Evolutionary conservation across 1,140 invertebrate genomes (phyloP).

Genomic region (Saccostrea glomerata): DNA sequence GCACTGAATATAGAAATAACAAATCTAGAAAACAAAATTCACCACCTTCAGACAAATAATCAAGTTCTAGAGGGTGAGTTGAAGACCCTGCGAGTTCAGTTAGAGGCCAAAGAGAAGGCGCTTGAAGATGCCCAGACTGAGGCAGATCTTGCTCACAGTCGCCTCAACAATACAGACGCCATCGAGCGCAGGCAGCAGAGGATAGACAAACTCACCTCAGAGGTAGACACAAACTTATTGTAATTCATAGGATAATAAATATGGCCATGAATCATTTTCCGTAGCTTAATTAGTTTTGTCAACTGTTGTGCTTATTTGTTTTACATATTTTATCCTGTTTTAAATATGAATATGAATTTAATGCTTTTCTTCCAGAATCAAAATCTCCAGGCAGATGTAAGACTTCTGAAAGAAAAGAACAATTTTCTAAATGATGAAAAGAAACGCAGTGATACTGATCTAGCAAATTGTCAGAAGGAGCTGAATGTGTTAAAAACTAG

Average conservation of each 20-base stretch:
- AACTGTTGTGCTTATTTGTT: background rate
- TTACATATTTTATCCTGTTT: background rate
- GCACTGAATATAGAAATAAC: constrained; percentile 56
- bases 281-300: background rate
- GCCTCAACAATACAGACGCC: constrained; percentile 50
- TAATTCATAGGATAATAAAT: background rate
- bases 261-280: background rate
- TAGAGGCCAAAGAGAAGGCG: constrained; percentile 68
- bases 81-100: constrained; percentile 74
- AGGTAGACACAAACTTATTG: constrained; percentile 59
- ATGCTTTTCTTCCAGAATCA: constrained; percentile 61
- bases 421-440: constrained; percentile 60
- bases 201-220: constrained; percentile 65
- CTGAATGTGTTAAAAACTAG: constrained; percentile 46
- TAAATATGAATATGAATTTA: background rate
- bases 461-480: constrained; percentile 56
- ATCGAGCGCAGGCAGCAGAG: constrained; percentile 65
- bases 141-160: constrained; percentile 58
- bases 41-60: constrained; percentile 89
- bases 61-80: constrained; percentile 85
- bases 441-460: constrained; percentile 58
- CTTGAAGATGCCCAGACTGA: constrained; percentile 67
- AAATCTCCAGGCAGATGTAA: constrained; percentile 63
- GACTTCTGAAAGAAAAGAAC: constrained; percentile 56
- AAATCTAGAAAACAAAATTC: constrained; percentile 62